Evolutionary conservation across 2,113 vertebrate species (phyloP).

Genomic region (Mastomys natalensis): DNA sequence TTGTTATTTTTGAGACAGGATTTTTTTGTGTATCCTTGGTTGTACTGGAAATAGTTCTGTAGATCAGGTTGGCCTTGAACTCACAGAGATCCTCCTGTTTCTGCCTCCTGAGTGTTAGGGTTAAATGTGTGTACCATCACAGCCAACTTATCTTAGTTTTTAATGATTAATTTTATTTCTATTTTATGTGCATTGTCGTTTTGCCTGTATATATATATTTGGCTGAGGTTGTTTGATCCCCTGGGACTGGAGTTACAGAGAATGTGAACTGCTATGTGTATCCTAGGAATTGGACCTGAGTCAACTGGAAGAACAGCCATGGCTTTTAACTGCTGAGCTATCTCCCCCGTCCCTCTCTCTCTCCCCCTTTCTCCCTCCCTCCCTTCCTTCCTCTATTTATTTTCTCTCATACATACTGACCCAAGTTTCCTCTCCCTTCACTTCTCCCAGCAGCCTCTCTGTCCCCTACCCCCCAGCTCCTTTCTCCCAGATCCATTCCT

Average conservation of each 20-base stretch:
- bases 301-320: neutral
- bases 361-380: too few relatives aligned
- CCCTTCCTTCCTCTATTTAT: neutral
- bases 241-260: too few relatives aligned
- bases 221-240: neutral
- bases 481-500: too few relatives aligned
- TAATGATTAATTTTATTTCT: neutral
- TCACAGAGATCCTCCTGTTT: neutral
- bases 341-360: neutral
- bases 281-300: too few relatives aligned
- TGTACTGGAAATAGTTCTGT: too few relatives aligned
- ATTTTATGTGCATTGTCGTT: neutral
- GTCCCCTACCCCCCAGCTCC: rapidly evolving
- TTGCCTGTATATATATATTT: neutral
- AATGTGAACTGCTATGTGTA: too few relatives aligned
- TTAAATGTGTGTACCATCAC: neutral
- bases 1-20: neutral
- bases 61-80: too few relatives aligned
- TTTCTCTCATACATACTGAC: neutral
- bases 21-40: neutral
- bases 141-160: neutral
- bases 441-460: neutral
- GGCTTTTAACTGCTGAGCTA: neutral
- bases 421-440: neutral
- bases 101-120: neutral